Percentiles rank a stretch among this genome's conserved stretches.
Conservation (phyloP, 1,140 invertebrate species). For the Neodiprion fabricii region DNA sequence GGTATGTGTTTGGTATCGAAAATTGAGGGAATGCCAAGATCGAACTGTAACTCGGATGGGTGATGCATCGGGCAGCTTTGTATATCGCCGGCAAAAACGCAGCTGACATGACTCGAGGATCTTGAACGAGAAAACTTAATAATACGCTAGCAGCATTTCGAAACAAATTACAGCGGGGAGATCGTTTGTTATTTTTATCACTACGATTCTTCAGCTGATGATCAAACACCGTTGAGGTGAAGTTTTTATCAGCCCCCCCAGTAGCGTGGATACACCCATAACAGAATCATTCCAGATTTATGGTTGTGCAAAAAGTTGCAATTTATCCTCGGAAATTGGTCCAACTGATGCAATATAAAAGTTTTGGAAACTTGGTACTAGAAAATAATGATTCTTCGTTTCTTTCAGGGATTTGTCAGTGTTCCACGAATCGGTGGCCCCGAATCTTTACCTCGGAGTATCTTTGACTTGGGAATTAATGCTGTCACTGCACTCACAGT, state of each 20-base stretch:
- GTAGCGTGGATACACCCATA: not conserved
- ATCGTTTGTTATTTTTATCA: constrained; percentile 1
- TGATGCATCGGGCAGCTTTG: not conserved
- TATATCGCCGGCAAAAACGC: not conserved
- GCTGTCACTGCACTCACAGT: no score
- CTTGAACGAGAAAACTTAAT: not conserved
- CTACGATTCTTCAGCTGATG: not conserved
- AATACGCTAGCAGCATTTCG: not conserved
- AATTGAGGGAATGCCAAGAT: not conserved
- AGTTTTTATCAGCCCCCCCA: not conserved
- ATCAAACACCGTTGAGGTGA: constrained; percentile 1
- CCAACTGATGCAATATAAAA: not conserved
- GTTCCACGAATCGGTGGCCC: not conserved
- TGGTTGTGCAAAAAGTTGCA: not conserved
- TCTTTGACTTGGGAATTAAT: no score
- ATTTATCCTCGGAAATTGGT: not conserved
- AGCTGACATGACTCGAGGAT: not conserved
- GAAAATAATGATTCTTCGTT: not conserved
- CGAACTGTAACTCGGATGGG: not conserved
- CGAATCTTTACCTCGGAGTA: not conserved
- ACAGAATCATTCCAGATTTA: not conserved
- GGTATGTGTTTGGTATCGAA: not conserved
- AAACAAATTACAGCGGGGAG: not conserved
- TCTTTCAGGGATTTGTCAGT: not conserved
- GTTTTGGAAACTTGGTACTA: not conserved